A percentile compares a stretch with the other conserved stretches of the same genome.
Conservation (phyloP, 2,113 vertebrate genomes). For the Pituophis catenifer region DNA sequence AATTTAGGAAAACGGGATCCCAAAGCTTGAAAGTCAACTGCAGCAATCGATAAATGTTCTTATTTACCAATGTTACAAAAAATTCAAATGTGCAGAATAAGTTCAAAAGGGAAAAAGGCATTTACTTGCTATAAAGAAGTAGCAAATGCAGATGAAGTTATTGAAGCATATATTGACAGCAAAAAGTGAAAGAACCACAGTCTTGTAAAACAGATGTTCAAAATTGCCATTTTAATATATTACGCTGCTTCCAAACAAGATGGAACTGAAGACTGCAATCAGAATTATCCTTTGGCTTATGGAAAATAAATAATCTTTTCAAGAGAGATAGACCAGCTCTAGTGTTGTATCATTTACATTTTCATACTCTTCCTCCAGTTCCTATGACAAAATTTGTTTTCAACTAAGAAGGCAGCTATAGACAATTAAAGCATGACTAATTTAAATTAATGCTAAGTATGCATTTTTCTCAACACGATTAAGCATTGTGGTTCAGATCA, state of each 20-base stretch:
- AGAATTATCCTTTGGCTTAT: neutral
- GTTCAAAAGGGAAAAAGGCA: neutral
- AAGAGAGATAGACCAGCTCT: neutral
- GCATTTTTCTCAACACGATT: neutral
- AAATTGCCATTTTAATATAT: neutral
- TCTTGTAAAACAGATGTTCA: conserved; percentile 16
- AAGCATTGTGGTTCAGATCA: neutral
- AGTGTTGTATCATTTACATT: neutral
- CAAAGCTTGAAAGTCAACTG: neutral
- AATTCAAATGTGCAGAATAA: neutral
- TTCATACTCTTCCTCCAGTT: neutral
- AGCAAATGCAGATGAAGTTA: rapidly evolving
- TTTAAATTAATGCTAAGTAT: neutral
- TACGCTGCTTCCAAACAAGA: conserved; percentile 13
- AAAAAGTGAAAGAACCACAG: neutral
- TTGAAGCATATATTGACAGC: conserved; percentile 1
- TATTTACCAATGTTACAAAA: conserved; percentile 14
- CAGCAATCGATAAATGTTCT: neutral
- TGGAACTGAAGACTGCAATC: conserved; percentile 9
- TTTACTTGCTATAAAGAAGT: neutral
- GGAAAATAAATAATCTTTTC: neutral
- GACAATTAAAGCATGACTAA: neutral
- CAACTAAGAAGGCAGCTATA: neutral
- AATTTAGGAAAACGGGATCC: neutral
- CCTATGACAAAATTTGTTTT: neutral